These are phyloP conservation scores for Marcusenius ussheri DNA, from an alignment of 2,113 vertebrate species.

Conservation along the genomic window DNA sequence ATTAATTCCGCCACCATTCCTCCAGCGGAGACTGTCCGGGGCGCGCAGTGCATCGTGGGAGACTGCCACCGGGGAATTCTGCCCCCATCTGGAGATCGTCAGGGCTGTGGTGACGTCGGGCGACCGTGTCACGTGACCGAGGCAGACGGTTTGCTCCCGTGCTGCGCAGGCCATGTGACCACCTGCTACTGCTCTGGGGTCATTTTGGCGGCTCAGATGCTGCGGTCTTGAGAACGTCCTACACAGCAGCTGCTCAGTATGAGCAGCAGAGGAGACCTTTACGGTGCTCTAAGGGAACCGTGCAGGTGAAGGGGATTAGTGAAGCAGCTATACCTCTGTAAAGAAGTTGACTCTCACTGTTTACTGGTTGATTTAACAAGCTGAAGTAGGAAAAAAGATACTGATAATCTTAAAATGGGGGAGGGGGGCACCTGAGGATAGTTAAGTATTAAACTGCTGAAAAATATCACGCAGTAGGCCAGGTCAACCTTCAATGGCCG, in stretches of 20 bases:
- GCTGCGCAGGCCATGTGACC: not conserved
- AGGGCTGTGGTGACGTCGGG: conserved; percentile 30
- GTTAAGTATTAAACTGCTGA: not conserved
- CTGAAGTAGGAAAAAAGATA: not conserved
- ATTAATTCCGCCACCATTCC: conserved; percentile 51
- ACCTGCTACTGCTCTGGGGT: not conserved
- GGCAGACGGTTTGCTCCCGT: not conserved
- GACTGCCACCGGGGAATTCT: conserved; percentile 15
- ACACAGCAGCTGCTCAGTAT: not conserved
- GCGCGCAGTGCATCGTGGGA: not conserved
- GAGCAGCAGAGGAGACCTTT: not conserved
- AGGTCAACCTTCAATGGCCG: not conserved
- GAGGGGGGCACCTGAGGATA: not conserved
- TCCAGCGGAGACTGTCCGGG: conserved; percentile 1
- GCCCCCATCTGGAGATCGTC: conserved; percentile 29
- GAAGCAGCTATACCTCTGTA: not conserved
- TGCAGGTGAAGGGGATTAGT: not conserved
- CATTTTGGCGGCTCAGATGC: not conserved
- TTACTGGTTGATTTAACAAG: not conserved
- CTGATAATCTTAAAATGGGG: not conserved
- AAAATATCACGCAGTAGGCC: not conserved
- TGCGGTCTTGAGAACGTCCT: not conserved
- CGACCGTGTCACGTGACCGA: not conserved
- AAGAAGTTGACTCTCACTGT: not conserved
- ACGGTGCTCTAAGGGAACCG: not conserved